Conservation (phyloP, 2,113 vertebrate genomes). For the Harpagus bidentatus region DNA sequence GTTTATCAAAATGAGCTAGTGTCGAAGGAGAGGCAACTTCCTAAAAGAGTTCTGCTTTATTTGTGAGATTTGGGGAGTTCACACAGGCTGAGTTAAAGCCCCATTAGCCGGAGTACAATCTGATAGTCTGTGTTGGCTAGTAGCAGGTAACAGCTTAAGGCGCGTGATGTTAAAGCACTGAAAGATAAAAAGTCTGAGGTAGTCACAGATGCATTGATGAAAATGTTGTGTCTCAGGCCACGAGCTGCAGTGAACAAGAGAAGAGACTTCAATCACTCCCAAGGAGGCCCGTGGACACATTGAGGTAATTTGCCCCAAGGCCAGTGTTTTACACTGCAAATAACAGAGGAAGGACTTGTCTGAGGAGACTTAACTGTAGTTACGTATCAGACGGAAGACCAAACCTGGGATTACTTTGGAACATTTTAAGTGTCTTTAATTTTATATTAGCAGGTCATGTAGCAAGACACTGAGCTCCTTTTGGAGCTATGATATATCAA, state of each 20-base stretch:
- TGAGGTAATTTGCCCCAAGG: neutral
- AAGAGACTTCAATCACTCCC: neutral
- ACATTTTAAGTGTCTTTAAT: neutral
- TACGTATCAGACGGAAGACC: rapidly evolving
- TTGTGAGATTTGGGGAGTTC: neutral
- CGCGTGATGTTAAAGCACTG: neutral
- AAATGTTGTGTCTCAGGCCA: neutral
- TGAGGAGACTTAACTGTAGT: neutral
- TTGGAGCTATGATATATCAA: neutral
- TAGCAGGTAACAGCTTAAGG: neutral
- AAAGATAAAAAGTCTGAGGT: neutral
- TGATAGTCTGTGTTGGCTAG: neutral
- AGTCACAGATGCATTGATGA: neutral
- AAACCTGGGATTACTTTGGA: neutral
- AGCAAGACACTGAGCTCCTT: neutral
- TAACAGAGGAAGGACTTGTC: neutral
- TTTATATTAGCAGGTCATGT: neutral
- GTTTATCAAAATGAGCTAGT: neutral
- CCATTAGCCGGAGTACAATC: rapidly evolving
- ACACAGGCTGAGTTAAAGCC: neutral
- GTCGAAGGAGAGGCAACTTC: neutral
- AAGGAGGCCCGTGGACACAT: neutral
- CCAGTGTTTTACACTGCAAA: neutral
- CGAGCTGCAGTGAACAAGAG: neutral
- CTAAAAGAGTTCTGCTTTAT: neutral